A percentile compares a stretch with the other conserved stretches of the same genome.
phyloP scores from a whole-genome alignment of 2,113 vertebrate genomes.

The Rostratula benghalensis region DNA sequence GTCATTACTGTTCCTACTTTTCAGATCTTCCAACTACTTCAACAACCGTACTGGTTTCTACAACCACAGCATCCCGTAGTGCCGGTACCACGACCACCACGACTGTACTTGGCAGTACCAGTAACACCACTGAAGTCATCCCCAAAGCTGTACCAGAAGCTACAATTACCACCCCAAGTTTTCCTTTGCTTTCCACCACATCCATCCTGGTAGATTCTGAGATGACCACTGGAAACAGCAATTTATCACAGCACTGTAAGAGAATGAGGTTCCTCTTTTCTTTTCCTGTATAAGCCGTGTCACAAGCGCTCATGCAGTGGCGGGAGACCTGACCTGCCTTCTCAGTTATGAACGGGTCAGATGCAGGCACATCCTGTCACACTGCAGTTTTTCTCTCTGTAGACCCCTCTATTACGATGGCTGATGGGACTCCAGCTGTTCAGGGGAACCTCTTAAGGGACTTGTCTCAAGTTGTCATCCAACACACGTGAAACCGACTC shows the following conservation, averaged over 20 bases:
- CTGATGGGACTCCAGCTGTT: neutral
- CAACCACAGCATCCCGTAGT: neutral
- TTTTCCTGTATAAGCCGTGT: fast-evolving
- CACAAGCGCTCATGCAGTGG: neutral
- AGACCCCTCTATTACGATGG: neutral
- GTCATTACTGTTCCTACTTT: neutral
- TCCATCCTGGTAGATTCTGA: slow-evolving; percentile 64
- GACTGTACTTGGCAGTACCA: slow-evolving; percentile 31
- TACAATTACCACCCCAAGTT: neutral
- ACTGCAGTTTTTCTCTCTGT: neutral
- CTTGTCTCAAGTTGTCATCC: neutral
- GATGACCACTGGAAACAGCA: slow-evolving; percentile 84
- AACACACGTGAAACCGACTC: neutral
- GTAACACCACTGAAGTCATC: neutral
- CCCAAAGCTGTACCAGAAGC: slow-evolving; percentile 13
- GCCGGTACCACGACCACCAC: neutral
- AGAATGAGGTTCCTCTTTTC: neutral
- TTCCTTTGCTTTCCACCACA: slow-evolving; percentile 39
- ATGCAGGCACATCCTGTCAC: neutral
- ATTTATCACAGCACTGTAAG: slow-evolving; percentile 93
- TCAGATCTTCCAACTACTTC: slow-evolving; percentile 73
- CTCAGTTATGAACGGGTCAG: neutral
- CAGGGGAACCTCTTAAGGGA: neutral
- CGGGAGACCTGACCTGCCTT: neutral
- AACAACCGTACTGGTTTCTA: slow-evolving; percentile 28